phyloP scores from a whole-genome alignment of 2,797 vertebrate genomes.

The Notolepis coatsorum region DNA sequence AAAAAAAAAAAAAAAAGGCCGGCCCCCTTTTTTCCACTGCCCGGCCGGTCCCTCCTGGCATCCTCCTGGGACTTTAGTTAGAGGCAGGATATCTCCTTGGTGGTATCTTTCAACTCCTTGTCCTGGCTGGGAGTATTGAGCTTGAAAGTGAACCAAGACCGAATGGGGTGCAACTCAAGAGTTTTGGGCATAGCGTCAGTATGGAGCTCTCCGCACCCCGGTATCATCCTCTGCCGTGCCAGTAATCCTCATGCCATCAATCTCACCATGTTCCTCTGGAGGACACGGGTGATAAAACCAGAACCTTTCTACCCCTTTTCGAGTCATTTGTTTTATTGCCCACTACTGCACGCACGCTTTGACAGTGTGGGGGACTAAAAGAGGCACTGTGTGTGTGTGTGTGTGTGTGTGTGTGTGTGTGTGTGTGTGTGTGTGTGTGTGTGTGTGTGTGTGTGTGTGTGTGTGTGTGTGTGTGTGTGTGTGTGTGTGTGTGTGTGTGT shows the following conservation, averaged over 20 bases:
- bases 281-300: conserved; percentile 37
- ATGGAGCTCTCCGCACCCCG: conserved; percentile 37
- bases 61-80: conserved; percentile 53
- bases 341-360: conserved; percentile 36
- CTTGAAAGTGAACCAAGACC: conserved; percentile 37
- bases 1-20: conserved; percentile 74
- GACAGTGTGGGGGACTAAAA: conserved; percentile 58
- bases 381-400: conserved; percentile 37
- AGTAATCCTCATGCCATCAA: conserved; percentile 45
- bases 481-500: conserved; percentile 45
- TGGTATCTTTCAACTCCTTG: conserved; percentile 58
- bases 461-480: conserved; percentile 43
- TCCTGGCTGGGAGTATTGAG: conserved; percentile 33
- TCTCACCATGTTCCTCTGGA: conserved; percentile 16
- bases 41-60: conserved; percentile 42
- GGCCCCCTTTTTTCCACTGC: conserved; percentile 60
- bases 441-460: conserved; percentile 42
- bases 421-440: conserved; percentile 46
- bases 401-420: conserved; percentile 47
- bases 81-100: conserved; percentile 57
- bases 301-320: conserved; percentile 27
- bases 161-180: conserved; percentile 37
- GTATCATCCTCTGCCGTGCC: conserved; percentile 45
- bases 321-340: conserved; percentile 12
- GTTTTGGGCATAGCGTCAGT: conserved; percentile 33